A percentile compares a stretch with the other conserved stretches of the same genome.
Evolutionary conservation across 2,113 vertebrate genomes (phyloP).

Genomic region (Eolophus roseicapilla): DNA sequence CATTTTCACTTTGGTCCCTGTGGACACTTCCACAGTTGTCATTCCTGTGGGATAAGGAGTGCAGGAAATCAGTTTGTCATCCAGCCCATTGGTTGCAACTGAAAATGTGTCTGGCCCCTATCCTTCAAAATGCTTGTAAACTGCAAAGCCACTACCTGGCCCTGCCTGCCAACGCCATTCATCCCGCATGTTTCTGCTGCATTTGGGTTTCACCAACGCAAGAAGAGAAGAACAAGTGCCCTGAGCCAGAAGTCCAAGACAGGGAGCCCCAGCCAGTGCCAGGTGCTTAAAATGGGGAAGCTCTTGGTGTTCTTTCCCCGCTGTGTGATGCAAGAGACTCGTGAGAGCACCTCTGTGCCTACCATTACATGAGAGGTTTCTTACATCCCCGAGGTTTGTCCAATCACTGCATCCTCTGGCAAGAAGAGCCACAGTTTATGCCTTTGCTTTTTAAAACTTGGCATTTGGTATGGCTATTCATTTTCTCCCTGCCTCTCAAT

Average conservation of each 20-base stretch:
- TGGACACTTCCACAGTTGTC: neutral
- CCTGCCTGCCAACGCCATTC: fast-evolving
- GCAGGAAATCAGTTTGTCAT: neutral
- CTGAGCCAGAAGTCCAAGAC: neutral
- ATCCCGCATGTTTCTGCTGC: fast-evolving
- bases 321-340: neutral
- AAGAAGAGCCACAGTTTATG: neutral
- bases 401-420: neutral
- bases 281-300: neutral
- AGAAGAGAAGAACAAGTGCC: neutral
- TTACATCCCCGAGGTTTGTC: neutral
- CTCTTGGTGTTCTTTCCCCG: neutral
- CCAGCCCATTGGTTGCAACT: neutral
- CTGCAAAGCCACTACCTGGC: neutral
- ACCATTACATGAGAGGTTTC: neutral
- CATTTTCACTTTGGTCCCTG: neutral
- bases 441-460: neutral
- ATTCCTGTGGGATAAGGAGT: neutral
- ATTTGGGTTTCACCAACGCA: neutral
- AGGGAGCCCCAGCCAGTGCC: neutral
- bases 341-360: neutral
- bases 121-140: neutral
- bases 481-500: neutral
- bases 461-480: neutral
- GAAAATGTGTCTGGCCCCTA: neutral